Percentiles rank a stretch among this genome's conserved stretches.
Evolutionary conservation across 2,888 invertebrate species (phyloP).

Genomic region (Apamea crenata): DNA sequence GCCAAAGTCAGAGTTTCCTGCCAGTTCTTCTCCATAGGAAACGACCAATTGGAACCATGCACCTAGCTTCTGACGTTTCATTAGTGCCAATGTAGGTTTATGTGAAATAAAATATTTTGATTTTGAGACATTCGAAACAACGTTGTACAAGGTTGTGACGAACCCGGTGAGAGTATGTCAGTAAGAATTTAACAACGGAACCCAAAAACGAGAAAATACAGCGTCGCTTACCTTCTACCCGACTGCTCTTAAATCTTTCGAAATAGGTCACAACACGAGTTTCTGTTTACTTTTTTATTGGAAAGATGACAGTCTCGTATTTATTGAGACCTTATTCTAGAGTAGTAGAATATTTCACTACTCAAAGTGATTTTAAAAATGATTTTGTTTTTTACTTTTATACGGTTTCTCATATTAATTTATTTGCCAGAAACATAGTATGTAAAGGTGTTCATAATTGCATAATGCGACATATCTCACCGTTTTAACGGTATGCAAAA

Average conservation of each 20-base stretch:
- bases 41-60: no score
- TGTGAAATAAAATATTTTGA: neutral
- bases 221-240: neutral
- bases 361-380: neutral
- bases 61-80: neutral
- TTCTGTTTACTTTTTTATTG: slow-evolving; percentile 6
- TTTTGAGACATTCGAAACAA: neutral
- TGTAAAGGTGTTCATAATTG: no score
- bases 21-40: no score
- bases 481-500: no score
- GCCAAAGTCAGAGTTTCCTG: no score
- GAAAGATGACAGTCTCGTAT: slow-evolving; percentile 18
- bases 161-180: no score
- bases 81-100: neutral
- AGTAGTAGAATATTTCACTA: neutral
- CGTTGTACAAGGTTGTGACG: neutral
- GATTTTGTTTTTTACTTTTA: neutral
- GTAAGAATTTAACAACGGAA: neutral
- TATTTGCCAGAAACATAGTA: no score
- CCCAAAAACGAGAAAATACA: neutral
- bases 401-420: no score
- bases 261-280: slow-evolving; percentile 15
- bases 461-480: no score
- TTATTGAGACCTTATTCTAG: slow-evolving; percentile 10
- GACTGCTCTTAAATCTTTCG: slow-evolving; percentile 13